A percentile compares a stretch with the other conserved stretches of the same genome.
phyloP scores from a whole-genome alignment of 2,888 invertebrate genomes.

The Gibbula magus region DNA sequence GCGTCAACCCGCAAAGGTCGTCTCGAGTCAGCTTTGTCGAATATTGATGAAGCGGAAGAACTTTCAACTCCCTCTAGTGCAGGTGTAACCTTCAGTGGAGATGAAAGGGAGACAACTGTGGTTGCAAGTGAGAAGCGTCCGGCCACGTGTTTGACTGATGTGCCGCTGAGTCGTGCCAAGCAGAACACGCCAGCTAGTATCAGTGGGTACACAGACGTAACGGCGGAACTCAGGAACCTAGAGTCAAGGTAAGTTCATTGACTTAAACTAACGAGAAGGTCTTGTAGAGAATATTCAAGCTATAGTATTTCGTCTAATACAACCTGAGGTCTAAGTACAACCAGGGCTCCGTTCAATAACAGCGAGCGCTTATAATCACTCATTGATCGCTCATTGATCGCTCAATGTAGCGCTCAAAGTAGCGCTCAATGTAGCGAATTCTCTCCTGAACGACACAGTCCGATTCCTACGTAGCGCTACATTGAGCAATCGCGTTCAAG shows the following conservation, averaged over 20 bases:
- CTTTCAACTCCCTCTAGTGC: neutral
- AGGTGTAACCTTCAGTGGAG: neutral
- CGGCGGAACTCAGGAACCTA: neutral
- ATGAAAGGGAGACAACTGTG: neutral
- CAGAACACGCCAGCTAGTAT: neutral
- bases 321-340: no score
- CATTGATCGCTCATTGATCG: no score
- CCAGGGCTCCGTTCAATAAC: no score
- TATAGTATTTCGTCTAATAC: no score
- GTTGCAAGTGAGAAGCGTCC: neutral
- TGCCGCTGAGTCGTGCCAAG: neutral
- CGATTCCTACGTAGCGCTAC: no score
- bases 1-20: neutral
- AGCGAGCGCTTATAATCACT: no score
- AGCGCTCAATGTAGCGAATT: no score
- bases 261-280: no score
- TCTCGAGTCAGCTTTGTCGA: neutral
- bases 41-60: slow-evolving; percentile 8
- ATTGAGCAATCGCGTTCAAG: no score
- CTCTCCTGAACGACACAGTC: no score
- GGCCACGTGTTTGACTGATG: neutral
- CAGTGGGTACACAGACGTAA: neutral
- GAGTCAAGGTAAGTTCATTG: neutral
- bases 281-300: no score
- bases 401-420: no score